Conservation (phyloP, 2,888 invertebrate species). For the Ophioninae sp. region DNA sequence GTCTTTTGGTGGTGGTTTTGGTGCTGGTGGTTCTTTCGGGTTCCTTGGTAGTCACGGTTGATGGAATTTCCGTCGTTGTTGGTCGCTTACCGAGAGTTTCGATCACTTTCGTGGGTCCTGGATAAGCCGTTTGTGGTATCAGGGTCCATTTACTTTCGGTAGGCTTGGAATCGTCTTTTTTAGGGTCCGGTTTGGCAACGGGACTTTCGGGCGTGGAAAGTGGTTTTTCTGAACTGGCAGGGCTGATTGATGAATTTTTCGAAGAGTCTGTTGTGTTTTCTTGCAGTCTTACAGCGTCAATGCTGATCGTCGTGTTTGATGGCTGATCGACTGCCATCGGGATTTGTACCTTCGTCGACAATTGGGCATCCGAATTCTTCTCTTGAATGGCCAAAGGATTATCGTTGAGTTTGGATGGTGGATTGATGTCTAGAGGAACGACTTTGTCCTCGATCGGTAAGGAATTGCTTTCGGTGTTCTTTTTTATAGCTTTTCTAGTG, state of each 20-base stretch:
- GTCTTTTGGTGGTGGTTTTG: slow-evolving; percentile 59
- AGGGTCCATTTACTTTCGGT: slow-evolving; percentile 61
- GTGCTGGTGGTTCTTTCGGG: slow-evolving; percentile 77
- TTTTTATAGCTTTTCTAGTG: slow-evolving; percentile 48
- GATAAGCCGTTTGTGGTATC: slow-evolving; percentile 63
- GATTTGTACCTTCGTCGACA: slow-evolving; percentile 36
- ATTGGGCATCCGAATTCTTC: slow-evolving; percentile 38
- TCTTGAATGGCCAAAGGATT: slow-evolving; percentile 2
- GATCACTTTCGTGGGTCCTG: slow-evolving; percentile 48
- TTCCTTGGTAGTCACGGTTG: slow-evolving; percentile 56
- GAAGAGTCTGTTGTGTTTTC: slow-evolving; percentile 26
- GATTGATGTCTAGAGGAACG: background rate
- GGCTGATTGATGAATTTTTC: slow-evolving; percentile 21
- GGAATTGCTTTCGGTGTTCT: slow-evolving; percentile 44
- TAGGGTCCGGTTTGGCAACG: slow-evolving; percentile 50
- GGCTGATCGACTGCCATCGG: slow-evolving; percentile 3
- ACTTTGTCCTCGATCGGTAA: slow-evolving; percentile 8
- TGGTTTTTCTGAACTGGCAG: slow-evolving; percentile 17
- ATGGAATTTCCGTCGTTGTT: slow-evolving; percentile 47
- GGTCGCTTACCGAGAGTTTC: slow-evolving; percentile 33
- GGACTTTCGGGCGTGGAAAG: slow-evolving; percentile 31
- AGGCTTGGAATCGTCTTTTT: slow-evolving; percentile 44
- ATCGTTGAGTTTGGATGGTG: slow-evolving; percentile 3
- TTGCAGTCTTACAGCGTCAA: slow-evolving; percentile 4
- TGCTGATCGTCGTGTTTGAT: slow-evolving; percentile 12